These are phyloP conservation scores for Epistrophe grossulariae DNA, from an alignment of 2,888 invertebrate species.

Conservation along the genomic window DNA sequence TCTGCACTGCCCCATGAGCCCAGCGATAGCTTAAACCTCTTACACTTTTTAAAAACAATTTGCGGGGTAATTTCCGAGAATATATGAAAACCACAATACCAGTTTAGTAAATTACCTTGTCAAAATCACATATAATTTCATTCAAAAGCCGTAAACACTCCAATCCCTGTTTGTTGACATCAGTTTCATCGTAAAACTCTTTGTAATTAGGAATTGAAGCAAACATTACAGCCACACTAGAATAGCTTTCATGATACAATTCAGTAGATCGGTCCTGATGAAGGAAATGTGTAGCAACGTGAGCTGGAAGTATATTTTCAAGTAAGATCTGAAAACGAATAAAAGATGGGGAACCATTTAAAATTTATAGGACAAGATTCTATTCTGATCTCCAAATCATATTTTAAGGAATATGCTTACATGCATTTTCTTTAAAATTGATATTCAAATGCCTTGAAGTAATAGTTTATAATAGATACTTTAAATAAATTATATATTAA, in stretches of 20 bases:
- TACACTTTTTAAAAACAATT: no score
- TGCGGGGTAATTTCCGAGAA: no score
- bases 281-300: slow-evolving; percentile 97
- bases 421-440: no score
- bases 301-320: slow-evolving; percentile 98
- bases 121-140: slow-evolving; percentile 99
- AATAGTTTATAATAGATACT: neutral
- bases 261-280: slow-evolving; percentile 88
- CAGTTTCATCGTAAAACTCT: slow-evolving; percentile 98
- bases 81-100: no score
- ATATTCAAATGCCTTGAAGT: no score
- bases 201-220: slow-evolving; percentile 99
- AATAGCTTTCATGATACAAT: slow-evolving; percentile 96
- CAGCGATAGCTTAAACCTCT: no score
- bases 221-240: slow-evolving; percentile 98
- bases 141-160: slow-evolving; percentile 97
- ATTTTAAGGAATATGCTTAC: no score
- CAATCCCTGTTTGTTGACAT: slow-evolving; percentile 97
- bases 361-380: neutral
- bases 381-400: no score
- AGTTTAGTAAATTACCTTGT: slow-evolving; percentile 88
- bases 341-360: neutral
- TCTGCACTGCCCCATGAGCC: no score
- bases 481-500: neutral
- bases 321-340: slow-evolving; percentile 89